These are phyloP conservation scores for Tribolium castaneum DNA, from an alignment of 1,140 invertebrate species.

Conservation along the genomic window DNA sequence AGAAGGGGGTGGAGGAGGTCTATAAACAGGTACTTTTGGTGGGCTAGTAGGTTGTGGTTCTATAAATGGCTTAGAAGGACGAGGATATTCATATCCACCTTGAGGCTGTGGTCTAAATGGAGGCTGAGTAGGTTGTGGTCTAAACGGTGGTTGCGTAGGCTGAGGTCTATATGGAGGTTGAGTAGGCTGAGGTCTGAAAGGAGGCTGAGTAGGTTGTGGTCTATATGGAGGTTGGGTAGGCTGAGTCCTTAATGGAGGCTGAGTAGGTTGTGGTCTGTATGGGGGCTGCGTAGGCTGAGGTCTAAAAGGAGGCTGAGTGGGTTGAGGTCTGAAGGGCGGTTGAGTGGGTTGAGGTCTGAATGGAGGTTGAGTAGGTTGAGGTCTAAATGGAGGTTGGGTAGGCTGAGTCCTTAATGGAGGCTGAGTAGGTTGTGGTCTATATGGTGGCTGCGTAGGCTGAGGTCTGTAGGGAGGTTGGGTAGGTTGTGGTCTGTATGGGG, in stretches of 20 bases:
- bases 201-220: background rate
- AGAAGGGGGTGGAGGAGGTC: background rate
- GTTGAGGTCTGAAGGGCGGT: background rate
- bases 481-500: background rate
- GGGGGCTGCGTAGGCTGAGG: background rate
- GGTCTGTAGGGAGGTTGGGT: background rate
- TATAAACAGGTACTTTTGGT: background rate
- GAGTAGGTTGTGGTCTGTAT: background rate
- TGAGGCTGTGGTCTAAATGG: background rate
- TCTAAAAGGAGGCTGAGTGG: background rate
- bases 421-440: background rate
- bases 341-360: background rate
- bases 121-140: background rate
- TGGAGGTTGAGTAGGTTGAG: background rate
- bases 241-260: background rate
- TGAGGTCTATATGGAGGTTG: background rate
- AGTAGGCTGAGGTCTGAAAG: background rate
- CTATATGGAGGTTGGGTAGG: background rate
- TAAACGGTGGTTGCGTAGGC: background rate
- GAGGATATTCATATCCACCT: background rate
- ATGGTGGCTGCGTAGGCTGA: background rate
- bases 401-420: background rate
- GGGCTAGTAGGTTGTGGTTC: background rate
- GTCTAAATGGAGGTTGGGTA: background rate
- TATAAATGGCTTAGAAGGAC: background rate